Evolutionary conservation across 2,797 vertebrate species (phyloP).

Genomic region (Bufotes viridis): DNA sequence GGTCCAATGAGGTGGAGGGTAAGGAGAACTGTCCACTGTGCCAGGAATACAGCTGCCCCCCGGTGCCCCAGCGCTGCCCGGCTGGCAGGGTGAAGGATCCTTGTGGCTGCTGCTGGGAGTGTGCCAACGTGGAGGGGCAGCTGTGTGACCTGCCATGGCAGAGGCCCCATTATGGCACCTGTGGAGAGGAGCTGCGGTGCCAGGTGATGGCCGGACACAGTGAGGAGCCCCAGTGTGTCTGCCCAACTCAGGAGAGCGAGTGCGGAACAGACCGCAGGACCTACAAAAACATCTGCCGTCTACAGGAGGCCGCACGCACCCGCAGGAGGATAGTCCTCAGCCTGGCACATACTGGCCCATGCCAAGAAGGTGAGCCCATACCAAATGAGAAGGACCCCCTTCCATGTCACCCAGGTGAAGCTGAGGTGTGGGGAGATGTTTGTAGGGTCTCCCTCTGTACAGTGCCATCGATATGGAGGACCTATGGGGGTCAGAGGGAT

Average conservation of each 20-base stretch:
- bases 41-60: slow-evolving; percentile 64
- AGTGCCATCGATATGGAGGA: too few relatives aligned
- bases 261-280: slow-evolving; percentile 69
- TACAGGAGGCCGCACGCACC: slow-evolving; percentile 62
- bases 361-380: slow-evolving; percentile 65
- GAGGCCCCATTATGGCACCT: slow-evolving; percentile 64
- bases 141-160: slow-evolving; percentile 65
- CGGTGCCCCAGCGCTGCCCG: slow-evolving; percentile 61
- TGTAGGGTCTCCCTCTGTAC: too few relatives aligned
- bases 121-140: slow-evolving; percentile 69
- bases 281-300: slow-evolving; percentile 67
- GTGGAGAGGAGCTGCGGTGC: slow-evolving; percentile 66
- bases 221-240: slow-evolving; percentile 64
- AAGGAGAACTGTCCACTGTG: slow-evolving; percentile 63
- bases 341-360: slow-evolving; percentile 65
- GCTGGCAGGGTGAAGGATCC: slow-evolving; percentile 64
- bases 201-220: slow-evolving; percentile 52
- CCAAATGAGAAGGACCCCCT: too few relatives aligned
- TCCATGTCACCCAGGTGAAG: too few relatives aligned
- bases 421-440: too few relatives aligned
- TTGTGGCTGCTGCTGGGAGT: slow-evolving; percentile 71
- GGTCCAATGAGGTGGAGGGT: slow-evolving; percentile 55
- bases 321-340: slow-evolving; percentile 46
- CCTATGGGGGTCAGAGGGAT: too few relatives aligned
- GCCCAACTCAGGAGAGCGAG: slow-evolving; percentile 64